phyloP scores from a whole-genome alignment of 35 echinoderm and acorn worm genomes.

The Strongylocentrotus purpuratus region DNA sequence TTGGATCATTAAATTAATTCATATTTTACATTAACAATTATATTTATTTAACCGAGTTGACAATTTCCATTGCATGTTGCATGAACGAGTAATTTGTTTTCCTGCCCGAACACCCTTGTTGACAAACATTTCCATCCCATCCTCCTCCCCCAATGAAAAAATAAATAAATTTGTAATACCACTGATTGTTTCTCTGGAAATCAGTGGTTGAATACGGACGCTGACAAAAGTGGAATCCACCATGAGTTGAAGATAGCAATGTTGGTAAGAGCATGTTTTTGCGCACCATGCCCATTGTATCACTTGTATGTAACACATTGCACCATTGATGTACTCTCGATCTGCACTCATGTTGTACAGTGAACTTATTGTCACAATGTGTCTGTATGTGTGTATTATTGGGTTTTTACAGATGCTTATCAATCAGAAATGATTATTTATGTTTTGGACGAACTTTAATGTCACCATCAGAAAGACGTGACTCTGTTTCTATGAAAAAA shows the following conservation, averaged over 20 bases:
- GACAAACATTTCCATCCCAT: background rate
- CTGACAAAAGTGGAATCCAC: conserved; percentile 16
- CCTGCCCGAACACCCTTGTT: background rate
- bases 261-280: conserved; percentile 14
- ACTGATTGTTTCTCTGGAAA: background rate
- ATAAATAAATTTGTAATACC: background rate
- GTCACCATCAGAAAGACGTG: no score
- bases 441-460: no score
- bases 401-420: no score
- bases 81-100: background rate
- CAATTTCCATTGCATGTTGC: background rate
- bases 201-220: conserved; percentile 43
- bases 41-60: no score
- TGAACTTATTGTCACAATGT: background rate
- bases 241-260: conserved; percentile 43
- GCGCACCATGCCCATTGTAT: background rate
- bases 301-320: background rate
- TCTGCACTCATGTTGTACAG: background rate
- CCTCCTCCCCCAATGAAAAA: background rate
- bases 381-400: background rate
- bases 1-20: no score
- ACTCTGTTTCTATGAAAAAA: no score
- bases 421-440: no score
- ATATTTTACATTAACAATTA: no score
- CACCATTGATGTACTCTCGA: background rate